A percentile compares a stretch with the other conserved stretches of the same genome.
These are phyloP conservation scores for Oplegnathus fasciatus DNA, from an alignment of 2,113 vertebrate genomes.

Conservation along the genomic window DNA sequence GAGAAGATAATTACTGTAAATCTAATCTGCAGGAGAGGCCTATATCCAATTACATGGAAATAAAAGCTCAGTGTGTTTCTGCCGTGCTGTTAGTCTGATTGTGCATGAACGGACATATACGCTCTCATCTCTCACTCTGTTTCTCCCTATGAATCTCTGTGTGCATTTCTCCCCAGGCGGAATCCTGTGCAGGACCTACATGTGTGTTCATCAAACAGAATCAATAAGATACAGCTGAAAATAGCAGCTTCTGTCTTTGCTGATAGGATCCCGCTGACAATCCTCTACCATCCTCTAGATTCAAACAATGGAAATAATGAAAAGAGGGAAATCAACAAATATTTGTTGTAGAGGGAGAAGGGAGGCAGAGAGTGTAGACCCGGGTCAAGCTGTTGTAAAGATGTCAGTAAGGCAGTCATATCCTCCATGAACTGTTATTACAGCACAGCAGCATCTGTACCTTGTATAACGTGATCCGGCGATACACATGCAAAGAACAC, in stretches of 20 bases:
- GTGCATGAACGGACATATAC: constrained; percentile 39
- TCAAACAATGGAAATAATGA: constrained; percentile 41
- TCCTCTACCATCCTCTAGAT: constrained; percentile 11
- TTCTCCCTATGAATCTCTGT: constrained; percentile 5
- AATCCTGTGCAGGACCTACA: constrained; percentile 30
- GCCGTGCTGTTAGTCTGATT: constrained; percentile 58
- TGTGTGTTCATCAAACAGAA: constrained; percentile 49
- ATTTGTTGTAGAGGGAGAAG: constrained; percentile 11
- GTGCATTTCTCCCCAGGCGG: constrained; percentile 19
- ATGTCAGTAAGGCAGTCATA: background rate
- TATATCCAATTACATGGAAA: constrained; percentile 77
- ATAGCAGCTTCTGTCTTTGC: constrained; percentile 51
- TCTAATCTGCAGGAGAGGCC: constrained; percentile 72
- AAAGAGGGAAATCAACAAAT: constrained; percentile 22
- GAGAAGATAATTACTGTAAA: constrained; percentile 77
- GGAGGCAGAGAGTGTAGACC: background rate
- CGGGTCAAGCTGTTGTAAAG: background rate
- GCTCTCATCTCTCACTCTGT: constrained; percentile 35
- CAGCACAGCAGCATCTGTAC: background rate
- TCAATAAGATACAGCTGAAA: constrained; percentile 52
- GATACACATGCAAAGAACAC: background rate
- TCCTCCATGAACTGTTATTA: background rate
- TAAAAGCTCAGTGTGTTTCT: constrained; percentile 68
- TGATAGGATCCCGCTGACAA: constrained; percentile 40
- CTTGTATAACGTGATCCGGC: background rate